Evolutionary conservation across 2,113 vertebrate genomes (phyloP).

Genomic region (Otus sunia): DNA sequence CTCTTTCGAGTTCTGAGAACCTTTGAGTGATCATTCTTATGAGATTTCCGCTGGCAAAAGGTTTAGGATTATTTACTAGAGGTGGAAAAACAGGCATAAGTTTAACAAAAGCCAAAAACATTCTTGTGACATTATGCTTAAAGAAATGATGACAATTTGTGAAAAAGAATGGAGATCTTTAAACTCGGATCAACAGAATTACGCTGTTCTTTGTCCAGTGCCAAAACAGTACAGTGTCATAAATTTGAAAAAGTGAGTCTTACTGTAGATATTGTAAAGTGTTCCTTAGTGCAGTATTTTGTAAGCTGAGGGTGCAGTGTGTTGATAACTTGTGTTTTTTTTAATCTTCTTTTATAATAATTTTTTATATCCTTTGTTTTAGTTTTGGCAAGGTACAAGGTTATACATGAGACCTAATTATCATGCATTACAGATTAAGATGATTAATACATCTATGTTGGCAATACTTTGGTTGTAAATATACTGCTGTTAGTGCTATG

Average conservation of each 20-base stretch:
- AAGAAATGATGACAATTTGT: neutral
- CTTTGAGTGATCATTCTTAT: neutral
- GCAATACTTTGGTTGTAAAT: neutral
- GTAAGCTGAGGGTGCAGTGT: neutral
- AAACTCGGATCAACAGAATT: neutral
- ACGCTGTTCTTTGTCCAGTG: neutral
- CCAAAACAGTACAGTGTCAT: neutral
- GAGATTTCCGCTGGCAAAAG: neutral
- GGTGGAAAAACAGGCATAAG: neutral
- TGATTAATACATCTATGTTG: neutral
- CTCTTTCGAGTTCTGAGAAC: neutral
- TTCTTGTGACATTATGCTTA: neutral
- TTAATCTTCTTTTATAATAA: neutral
- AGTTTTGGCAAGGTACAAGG: neutral
- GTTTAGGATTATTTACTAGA: neutral
- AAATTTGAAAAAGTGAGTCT: neutral
- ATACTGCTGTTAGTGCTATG: neutral
- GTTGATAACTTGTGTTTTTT: neutral
- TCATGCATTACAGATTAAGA: neutral
- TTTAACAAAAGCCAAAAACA: neutral
- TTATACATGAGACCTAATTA: neutral
- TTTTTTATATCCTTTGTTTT: neutral
- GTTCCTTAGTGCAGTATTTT: neutral
- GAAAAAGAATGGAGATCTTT: neutral
- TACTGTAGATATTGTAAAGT: neutral